Base-by-base conservation (phyloP, 1,140 invertebrate genomes). In the Cherax destructor region DNA sequence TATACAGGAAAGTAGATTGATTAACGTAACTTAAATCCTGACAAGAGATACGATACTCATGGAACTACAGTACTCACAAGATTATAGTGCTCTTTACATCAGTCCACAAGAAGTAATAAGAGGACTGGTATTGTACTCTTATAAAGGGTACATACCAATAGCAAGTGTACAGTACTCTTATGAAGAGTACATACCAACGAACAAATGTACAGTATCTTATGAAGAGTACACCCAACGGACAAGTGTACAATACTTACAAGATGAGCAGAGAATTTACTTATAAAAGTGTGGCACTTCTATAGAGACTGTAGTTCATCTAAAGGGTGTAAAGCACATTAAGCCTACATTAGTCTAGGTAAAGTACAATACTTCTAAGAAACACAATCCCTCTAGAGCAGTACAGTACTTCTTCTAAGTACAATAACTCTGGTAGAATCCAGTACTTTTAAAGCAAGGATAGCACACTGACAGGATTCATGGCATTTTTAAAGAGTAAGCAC, bases 341-440 rank as follows among this genome's bases (percentile, higher is more conserved):
- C 81, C 81, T 83, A 83, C 80, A 47, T 21, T 69, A 69, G 49
- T 69, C 77, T 79, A 69, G 50, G 80, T n/a, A 69, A 81, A 81
- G 69, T 83, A 83, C 81, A 83, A 83, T 83, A 83, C 52, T 18
- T 83, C 81, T 83, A 83, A 69, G 81, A 83, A 83, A 74, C 81
- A 69, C 81, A 83, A 65, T 83, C 30, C 81, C 81, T 83, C 81
- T 65, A 83, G 30, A 69, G 59, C 11, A 83, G 81, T 21, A 83
- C 59, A 69, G 81, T 83, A 83, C 81, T 83, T 83, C 41, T 69
- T 80, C 21, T 41, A 56, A 47, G 69, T 49, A 69, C 41, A 83
- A 83, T 30, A 83, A 74, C 24, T 74, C 69, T 65, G 61, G 13
- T 65, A 65, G 61, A 74, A n/a, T 30, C 69, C n/a, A 74, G 11